Percentiles rank a stretch among this genome's conserved stretches.
Evolutionary conservation across 2,888 invertebrate species (phyloP).

Genomic region (Alitta virens): DNA sequence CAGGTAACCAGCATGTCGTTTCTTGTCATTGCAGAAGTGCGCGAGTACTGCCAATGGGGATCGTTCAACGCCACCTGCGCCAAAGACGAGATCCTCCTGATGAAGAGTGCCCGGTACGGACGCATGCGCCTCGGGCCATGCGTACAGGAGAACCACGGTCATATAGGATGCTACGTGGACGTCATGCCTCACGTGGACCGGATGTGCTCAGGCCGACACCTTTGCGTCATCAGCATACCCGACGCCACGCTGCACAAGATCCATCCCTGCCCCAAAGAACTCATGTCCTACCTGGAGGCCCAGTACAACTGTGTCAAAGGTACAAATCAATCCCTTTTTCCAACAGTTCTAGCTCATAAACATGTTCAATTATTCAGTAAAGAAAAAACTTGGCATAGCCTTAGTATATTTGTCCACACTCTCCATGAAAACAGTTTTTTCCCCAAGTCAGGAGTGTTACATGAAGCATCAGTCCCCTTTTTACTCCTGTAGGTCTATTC

Average conservation of each 20-base stretch:
- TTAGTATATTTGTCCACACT: no score
- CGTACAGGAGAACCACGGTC: slow-evolving; percentile 10
- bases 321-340: no score
- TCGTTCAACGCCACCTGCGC: slow-evolving; percentile 13
- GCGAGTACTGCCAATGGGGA: slow-evolving; percentile 13
- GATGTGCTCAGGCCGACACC: slow-evolving; percentile 9
- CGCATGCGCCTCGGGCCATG: slow-evolving; percentile 10
- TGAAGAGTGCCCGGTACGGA: slow-evolving; percentile 9
- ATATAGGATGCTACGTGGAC: slow-evolving; percentile 13
- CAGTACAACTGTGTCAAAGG: slow-evolving; percentile 12
- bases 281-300: slow-evolving; percentile 17
- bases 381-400: no score
- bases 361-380: no score
- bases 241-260: slow-evolving; percentile 1
- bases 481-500: no score
- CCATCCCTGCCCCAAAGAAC: slow-evolving; percentile 11
- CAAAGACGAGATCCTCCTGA: slow-evolving; percentile 4
- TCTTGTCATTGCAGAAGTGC: slow-evolving; percentile 1
- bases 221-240: slow-evolving; percentile 1
- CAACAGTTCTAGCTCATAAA: no score
- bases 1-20: no score
- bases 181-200: slow-evolving; percentile 8
- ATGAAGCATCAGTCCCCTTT: no score
- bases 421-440: no score
- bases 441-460: no score